phyloP scores from a whole-genome alignment of 2,888 invertebrate genomes.

The Hesperia comma region DNA sequence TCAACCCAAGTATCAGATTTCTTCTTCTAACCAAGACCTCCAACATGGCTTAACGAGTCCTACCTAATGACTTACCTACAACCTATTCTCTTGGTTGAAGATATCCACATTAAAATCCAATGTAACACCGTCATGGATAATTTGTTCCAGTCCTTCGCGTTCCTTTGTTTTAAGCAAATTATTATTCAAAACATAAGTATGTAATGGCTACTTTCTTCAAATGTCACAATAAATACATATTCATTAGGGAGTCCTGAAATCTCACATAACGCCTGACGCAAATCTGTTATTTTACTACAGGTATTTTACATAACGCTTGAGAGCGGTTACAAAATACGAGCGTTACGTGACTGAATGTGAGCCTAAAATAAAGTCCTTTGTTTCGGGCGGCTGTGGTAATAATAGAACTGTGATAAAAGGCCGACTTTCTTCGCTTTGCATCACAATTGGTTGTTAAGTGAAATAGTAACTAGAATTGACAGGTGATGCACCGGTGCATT shows the following conservation, averaged over 20 bases:
- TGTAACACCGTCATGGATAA: no score
- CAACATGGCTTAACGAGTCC: no score
- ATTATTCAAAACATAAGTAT: no score
- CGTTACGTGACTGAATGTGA: conserved; percentile 6
- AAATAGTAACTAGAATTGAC: background rate
- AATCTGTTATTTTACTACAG: conserved; percentile 1
- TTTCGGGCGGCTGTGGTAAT: background rate
- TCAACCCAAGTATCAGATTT: no score
- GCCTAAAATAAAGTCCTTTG: conserved; percentile 14
- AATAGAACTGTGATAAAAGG: conserved; percentile 2
- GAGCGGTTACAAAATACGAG: background rate
- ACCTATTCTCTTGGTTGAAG: no score
- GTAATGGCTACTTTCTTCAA: background rate
- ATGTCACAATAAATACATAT: background rate
- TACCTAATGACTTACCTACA: no score
- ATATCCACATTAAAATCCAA: no score
- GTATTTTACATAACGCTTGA: conserved; percentile 3
- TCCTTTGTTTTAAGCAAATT: no score
- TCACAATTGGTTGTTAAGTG: background rate
- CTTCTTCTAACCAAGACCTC: no score
- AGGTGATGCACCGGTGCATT: no score
- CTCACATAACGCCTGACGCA: background rate
- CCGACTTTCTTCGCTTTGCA: background rate
- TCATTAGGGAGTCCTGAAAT: background rate
- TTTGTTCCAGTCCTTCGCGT: no score